phyloP scores from a whole-genome alignment of 1,140 invertebrate species.

The Panulirus ornatus region DNA sequence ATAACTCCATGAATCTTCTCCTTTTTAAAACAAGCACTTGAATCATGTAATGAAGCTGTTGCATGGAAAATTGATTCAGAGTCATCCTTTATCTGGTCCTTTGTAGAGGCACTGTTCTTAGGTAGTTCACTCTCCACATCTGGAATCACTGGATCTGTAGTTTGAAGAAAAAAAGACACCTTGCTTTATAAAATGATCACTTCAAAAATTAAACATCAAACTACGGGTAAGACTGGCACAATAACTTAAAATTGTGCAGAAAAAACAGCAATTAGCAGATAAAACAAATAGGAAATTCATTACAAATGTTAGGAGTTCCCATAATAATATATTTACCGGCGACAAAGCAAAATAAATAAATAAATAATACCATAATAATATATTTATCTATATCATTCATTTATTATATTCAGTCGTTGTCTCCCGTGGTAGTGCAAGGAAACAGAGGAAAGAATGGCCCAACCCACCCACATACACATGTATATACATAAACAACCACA shows the following conservation, averaged over 20 bases:
- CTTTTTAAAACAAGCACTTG: not conserved
- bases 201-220: not conserved
- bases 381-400: too few relatives aligned
- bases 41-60: not conserved
- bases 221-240: not conserved
- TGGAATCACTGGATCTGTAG: not conserved
- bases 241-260: not conserved
- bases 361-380: too few relatives aligned
- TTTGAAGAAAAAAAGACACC: not conserved
- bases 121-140: not conserved
- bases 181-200: not conserved
- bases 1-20: not conserved
- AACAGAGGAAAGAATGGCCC: not conserved
- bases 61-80: not conserved
- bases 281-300: too few relatives aligned
- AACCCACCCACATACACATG: too few relatives aligned
- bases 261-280: too few relatives aligned
- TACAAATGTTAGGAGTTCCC: too few relatives aligned
- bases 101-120: not conserved
- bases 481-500: too few relatives aligned
- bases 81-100: not conserved
- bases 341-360: too few relatives aligned
- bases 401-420: too few relatives aligned
- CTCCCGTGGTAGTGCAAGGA: too few relatives aligned
- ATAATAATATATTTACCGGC: too few relatives aligned